Evolutionary conservation across 2,888 invertebrate genomes (phyloP), one percentile per base, ranked within the genome.

Genomic region (Eilema depressum): DNA sequence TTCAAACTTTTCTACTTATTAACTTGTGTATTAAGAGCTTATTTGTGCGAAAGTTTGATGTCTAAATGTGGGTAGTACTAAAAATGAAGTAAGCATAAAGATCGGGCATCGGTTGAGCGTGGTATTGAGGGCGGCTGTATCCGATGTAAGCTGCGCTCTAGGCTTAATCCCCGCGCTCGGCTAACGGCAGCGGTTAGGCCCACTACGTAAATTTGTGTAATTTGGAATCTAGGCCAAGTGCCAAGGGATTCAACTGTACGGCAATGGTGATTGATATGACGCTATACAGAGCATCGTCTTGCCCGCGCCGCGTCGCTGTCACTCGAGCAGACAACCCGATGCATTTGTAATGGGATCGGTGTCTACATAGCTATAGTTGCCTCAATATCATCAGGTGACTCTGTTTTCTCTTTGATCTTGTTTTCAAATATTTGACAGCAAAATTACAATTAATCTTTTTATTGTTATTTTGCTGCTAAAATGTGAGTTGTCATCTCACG

Each of bases 181-280:
- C 92, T 91, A 91, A 89, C 92, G 89, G 88, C 87, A 79, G 86
- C 86, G 89, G 92, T 89, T 91, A 92, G 93, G 92, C 93, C 89
- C 89, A 90, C 91, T 89, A 92, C 92, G 93, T 94, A 94, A 95
- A 94, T 94, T 95, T 93, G 93, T 93, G 93, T 95, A 94, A 95
- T 94, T 95, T 93, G 87, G 93, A 89, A 95, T 94, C 91, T 91
- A 94, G 95, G 95, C 93, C 94, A 94, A 94, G 93, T 94, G 93
- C 94, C 95, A 94, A 92, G 95, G 94, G 94, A 94, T 93, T 91
- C 69, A 73, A 66, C 78, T 91, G 87, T 89, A 87, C 89, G 89
- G 92, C 89, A 92, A 94, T 94, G 89, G 91, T 94, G 95, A 95
- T 95, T 94, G 94, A 95, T 95, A 94, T 93, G 92, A 93, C 88